Evolutionary conservation across 2,888 invertebrate genomes (phyloP), one percentile per base, ranked within the genome.

Genomic region (Diachrysia chrysitis): DNA sequence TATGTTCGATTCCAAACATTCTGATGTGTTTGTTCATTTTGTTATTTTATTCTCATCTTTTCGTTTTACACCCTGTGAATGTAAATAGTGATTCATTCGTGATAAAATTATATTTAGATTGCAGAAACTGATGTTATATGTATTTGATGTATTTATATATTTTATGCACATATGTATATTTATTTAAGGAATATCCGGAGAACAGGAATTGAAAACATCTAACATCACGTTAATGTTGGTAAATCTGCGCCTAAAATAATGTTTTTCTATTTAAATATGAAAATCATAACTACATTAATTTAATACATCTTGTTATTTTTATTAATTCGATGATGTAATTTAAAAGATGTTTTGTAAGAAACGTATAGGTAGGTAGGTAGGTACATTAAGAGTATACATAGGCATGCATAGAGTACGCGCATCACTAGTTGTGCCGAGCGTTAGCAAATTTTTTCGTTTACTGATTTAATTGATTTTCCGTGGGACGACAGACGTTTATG

Each of bases 61-160:
- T 82, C 62, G 55, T 79, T 68, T 81, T 66, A 78, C 70, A 69
- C 56, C 35, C 78, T 79, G 80, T 81, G 85, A 84, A 85, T 82
- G 72, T 73, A 71, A 81, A 82, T 78, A 81, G 80, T 85, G 87
- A 88, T 81, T 87, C 87, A 85, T 80, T 82, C 79, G 73, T 82
- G 73, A 84, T 86, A 81, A 86, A 87, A 83, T 90, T 88, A 89
- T 82, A 86, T 87, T 85, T 87, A 85, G 86, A 85, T 81, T 83
- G 84, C 79, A 73, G 81, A 83, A 79, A 76, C 81, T 76, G 82
- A 82, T 85, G 83, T 71, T 78, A 76, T 79, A 73, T 14, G 59
- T 74, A 73, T 74, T 5, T 25, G 5, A 3, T 69, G 64, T n/a
- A n/a, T n/a, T n/a, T n/a, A n/a, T n/a, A 73, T 69, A 73, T 69